Conservation (phyloP, 2,888 invertebrate genomes). For the Tachystola acroxantha region DNA sequence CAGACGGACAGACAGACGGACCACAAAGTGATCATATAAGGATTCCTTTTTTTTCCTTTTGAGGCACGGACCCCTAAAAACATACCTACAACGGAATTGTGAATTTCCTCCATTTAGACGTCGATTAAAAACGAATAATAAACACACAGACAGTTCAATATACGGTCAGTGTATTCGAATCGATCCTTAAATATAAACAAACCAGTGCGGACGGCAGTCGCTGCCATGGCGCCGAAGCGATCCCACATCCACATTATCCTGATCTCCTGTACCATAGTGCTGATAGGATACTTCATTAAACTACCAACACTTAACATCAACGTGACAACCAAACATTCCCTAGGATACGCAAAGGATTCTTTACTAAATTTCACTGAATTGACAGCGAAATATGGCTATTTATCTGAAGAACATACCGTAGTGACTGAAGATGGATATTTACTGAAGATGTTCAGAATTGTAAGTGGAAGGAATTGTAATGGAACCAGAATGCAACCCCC, state of each 20-base stretch:
- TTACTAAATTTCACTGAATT: slow-evolving; percentile 14
- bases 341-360: slow-evolving; percentile 28
- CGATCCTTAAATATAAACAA: slow-evolving; percentile 1
- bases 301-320: background rate
- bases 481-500: slow-evolving; percentile 8
- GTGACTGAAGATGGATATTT: slow-evolving; percentile 20
- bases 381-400: slow-evolving; percentile 10
- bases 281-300: background rate
- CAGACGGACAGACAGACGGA: too few species aligned
- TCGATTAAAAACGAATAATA: too few species aligned
- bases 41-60: too few species aligned
- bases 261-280: background rate
- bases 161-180: too few species aligned
- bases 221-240: background rate
- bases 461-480: slow-evolving; percentile 11
- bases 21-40: too few species aligned
- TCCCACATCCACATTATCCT: background rate
- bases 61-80: too few species aligned
- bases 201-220: background rate
- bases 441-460: slow-evolving; percentile 15
- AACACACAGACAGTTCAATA: too few species aligned
- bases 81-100: too few species aligned
- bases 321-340: slow-evolving; percentile 17
- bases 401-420: slow-evolving; percentile 13
- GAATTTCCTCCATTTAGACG: background rate